Conservation (phyloP, 2,113 vertebrate genomes). For the Stomatorhinus ivindoensis region DNA sequence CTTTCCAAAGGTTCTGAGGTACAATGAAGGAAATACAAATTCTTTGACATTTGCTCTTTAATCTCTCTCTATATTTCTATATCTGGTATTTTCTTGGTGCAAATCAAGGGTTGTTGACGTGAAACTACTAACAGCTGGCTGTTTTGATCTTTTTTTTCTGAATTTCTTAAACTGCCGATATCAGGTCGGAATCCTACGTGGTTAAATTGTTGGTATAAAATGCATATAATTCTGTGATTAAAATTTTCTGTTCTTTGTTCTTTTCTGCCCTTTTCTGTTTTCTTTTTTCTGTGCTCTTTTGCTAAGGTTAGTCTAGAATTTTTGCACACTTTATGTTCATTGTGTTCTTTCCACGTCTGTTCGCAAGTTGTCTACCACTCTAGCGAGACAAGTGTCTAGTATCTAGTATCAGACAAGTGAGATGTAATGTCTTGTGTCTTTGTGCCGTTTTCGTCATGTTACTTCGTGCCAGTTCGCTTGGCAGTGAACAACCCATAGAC, state of each 20-base stretch:
- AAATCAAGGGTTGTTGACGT: background rate
- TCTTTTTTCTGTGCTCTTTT: background rate
- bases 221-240: background rate
- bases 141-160: background rate
- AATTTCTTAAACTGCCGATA: background rate
- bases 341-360: too few relatives aligned
- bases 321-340: too few relatives aligned
- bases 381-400: too few relatives aligned
- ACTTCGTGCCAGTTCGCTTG: too few relatives aligned
- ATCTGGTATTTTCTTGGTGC: background rate
- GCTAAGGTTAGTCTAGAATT: too few relatives aligned
- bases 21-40: background rate
- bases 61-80: background rate
- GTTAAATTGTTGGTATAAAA: background rate
- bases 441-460: too few relatives aligned
- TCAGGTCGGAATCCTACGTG: background rate
- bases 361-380: too few relatives aligned
- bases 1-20: background rate
- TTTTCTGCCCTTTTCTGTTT: background rate
- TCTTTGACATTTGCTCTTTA: background rate
- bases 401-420: too few relatives aligned
- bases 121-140: background rate
- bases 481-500: too few relatives aligned
- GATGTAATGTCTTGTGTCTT: too few relatives aligned
- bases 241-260: background rate